phyloP scores from a whole-genome alignment of 2,797 vertebrate species.

The Florisuga fusca region DNA sequence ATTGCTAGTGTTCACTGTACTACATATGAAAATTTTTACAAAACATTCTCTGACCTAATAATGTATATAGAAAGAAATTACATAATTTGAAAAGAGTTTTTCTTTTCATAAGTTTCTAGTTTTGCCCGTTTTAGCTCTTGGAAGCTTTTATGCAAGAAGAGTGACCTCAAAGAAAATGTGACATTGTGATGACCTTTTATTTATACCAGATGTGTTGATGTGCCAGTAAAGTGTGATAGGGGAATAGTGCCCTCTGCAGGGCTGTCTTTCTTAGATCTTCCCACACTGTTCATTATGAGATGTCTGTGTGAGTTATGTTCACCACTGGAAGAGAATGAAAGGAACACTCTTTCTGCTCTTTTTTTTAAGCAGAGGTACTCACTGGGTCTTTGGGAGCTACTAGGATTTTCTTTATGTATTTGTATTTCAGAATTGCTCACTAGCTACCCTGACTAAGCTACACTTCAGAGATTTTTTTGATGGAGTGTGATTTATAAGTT shows the following conservation, averaged over 20 bases:
- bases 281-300: rapidly evolving
- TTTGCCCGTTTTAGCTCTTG: neutral
- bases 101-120: neutral
- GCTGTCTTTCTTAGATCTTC: neutral
- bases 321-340: neutral
- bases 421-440: neutral
- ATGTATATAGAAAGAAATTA: neutral
- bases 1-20: neutral
- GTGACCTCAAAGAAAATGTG: too few relatives aligned
- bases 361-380: neutral
- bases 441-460: neutral
- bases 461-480: too few relatives aligned
- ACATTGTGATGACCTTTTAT: neutral
- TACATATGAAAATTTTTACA: too few relatives aligned
- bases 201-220: neutral
- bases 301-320: rapidly evolving
- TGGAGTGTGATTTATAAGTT: neutral
- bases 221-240: neutral
- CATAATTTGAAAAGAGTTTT: rapidly evolving
- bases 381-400: neutral
- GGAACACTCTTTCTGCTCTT: neutral
- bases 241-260: conserved; percentile 49
- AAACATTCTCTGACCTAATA: neutral
- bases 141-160: neutral
- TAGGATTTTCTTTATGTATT: neutral